Percentiles rank a stretch among this genome's conserved stretches.
Evolutionary conservation across 1,140 invertebrate genomes (phyloP).

Genomic region (Lerema accius): DNA sequence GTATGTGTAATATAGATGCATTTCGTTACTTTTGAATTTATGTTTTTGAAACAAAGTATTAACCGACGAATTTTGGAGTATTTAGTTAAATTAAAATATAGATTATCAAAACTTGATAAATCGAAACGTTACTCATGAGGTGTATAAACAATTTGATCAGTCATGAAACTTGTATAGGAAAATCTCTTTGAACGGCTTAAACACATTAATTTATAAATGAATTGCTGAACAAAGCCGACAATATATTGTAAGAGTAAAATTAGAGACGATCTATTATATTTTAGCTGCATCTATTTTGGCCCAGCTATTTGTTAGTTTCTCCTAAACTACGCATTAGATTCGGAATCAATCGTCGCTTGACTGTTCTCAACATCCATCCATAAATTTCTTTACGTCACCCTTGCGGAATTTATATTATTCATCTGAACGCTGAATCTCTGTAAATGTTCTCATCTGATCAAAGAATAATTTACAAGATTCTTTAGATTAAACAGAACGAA

Average conservation of each 20-base stretch:
- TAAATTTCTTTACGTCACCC: conserved; percentile 8
- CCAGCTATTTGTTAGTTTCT: neutral
- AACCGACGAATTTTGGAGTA: no score
- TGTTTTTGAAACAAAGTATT: no score
- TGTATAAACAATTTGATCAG: no score
- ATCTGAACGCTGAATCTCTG: neutral
- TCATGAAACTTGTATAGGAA: no score
- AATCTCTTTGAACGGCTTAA: no score
- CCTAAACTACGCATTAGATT: conserved; percentile 19
- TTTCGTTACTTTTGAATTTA: neutral
- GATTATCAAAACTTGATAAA: no score
- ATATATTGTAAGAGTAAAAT: conserved; percentile 2
- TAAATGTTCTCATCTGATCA: neutral
- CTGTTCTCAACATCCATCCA: neutral
- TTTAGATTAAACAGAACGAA: neutral
- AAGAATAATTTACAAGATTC: neutral
- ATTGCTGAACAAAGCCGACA: conserved; percentile 3
- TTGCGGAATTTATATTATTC: neutral
- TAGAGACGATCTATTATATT: neutral
- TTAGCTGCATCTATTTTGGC: conserved; percentile 8
- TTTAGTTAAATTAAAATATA: no score
- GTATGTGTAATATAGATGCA: no score
- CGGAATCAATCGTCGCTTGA: conserved; percentile 2
- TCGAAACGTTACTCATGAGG: no score
- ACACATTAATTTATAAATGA: no score